phyloP scores from a whole-genome alignment of 2,888 invertebrate genomes.

The Alloscopus bannaensis region DNA sequence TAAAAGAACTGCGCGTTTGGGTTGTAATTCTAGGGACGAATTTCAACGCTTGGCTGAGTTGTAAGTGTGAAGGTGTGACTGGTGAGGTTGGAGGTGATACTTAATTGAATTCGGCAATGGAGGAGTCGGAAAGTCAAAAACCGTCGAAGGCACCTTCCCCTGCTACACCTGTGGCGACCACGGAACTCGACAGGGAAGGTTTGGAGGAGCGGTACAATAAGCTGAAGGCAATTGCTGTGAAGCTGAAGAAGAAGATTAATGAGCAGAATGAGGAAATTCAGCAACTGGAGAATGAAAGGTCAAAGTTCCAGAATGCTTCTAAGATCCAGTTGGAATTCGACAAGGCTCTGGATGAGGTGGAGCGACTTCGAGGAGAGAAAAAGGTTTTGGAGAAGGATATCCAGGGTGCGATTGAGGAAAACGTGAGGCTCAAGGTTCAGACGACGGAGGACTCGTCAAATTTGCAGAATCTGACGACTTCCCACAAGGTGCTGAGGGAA shows the following conservation, averaged over 20 bases:
- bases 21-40: too few relatives aligned
- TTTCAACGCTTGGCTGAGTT: too few relatives aligned
- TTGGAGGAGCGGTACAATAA: slow-evolving; percentile 70
- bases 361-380: slow-evolving; percentile 66
- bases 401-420: slow-evolving; percentile 68
- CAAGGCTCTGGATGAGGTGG: slow-evolving; percentile 72
- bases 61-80: too few relatives aligned
- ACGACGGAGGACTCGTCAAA: slow-evolving; percentile 61
- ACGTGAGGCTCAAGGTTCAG: slow-evolving; percentile 63
- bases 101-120: too few relatives aligned
- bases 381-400: slow-evolving; percentile 70
- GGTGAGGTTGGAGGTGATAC: too few relatives aligned
- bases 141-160: not conserved
- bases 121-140: not conserved
- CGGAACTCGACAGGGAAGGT: slow-evolving; percentile 49
- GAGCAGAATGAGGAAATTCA: slow-evolving; percentile 70
- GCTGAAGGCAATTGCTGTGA: slow-evolving; percentile 69
- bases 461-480: slow-evolving; percentile 66
- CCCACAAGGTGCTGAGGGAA: slow-evolving; percentile 67
- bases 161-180: not conserved
- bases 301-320: slow-evolving; percentile 67
- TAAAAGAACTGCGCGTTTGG: too few relatives aligned
- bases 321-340: slow-evolving; percentile 72
- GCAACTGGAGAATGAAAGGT: slow-evolving; percentile 63
- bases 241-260: slow-evolving; percentile 67